Base-by-base conservation (phyloP, 2,888 invertebrate genomes). In the Nycteola revayana region DNA sequence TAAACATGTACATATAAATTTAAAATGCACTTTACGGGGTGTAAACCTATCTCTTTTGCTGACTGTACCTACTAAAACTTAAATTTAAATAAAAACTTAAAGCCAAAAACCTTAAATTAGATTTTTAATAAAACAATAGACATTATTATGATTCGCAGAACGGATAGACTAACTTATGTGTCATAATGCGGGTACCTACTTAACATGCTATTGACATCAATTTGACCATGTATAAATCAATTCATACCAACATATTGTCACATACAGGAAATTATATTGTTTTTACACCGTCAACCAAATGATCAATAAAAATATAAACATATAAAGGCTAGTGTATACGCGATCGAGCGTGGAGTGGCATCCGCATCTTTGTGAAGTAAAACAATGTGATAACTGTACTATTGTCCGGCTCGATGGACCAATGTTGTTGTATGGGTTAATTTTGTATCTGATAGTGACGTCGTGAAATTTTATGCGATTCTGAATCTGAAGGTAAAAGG, bases 291-390 rank as follows among this genome's bases (percentile, higher is more conserved):
- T 60, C 63, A 54, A 59, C 60, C 65, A 62, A 73, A 68, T 68
- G 66, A 62, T 61, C 54, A 54, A 66, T 39, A 34, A 57, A 42
- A 46, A 48, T n/a, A n/a, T n/a, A n/a, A n/a, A n/a, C n/a, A 40
- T 46, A 56, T 60, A 63, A 61, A 65, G 60, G 58, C 51, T 37
- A 58, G 68, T 61, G 62, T 55, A 71, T 50, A 51, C 45, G 71
- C 74, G 72, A 82, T 82, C 66, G 71, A 73, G 64, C 80, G 74
- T 77, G 61, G 49, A 54, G 38, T 60, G 56, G 63, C 70, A 74
- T 76, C 80, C 80, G 80, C 42, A 42, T 52, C 59, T 72, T 79
- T 77, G 75, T 77, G 42, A 42, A 38, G 31, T 73, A 75, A 76
- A 76, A 80, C 79, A 78, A 78, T 75, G 59, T 66, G 44, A 58